Evolutionary conservation across 1,140 invertebrate genomes (phyloP).

Genomic region (Venustaconcha ellipsiformis): DNA sequence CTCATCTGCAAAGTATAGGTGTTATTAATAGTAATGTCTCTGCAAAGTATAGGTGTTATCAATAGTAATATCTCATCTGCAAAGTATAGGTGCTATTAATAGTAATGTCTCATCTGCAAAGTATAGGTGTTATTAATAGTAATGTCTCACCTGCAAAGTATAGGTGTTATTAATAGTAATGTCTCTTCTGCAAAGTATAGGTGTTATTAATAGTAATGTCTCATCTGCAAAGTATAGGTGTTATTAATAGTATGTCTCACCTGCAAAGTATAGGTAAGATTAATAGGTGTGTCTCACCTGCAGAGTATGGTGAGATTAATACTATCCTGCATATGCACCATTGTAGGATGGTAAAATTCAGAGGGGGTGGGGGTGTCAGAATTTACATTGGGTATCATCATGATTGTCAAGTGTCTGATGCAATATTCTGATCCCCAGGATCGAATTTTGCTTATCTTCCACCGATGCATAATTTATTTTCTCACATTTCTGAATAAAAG

Average conservation of each 20-base stretch:
- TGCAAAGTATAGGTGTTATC: background rate
- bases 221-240: background rate
- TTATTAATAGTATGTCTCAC: background rate
- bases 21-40: background rate
- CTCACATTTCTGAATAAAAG: too few species aligned
- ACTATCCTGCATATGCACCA: too few species aligned
- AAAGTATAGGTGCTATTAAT: background rate
- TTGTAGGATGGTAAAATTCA: background rate
- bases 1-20: background rate
- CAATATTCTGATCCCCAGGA: background rate
- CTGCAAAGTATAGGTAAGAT: too few species aligned
- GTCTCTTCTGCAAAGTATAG: background rate
- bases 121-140: background rate
- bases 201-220: background rate
- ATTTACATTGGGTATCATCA: background rate
- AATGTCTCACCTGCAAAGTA: background rate
- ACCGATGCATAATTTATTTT: too few species aligned
- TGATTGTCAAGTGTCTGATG: background rate
- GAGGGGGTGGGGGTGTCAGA: background rate
- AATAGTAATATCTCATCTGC: background rate
- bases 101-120: background rate
- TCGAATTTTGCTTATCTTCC: too few species aligned
- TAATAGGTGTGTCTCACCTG: background rate
- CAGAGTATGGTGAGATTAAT: background rate
- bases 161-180: background rate